phyloP scores from a whole-genome alignment of 2,113 vertebrate genomes.

The Rhinopomastus cyanomelas region DNA sequence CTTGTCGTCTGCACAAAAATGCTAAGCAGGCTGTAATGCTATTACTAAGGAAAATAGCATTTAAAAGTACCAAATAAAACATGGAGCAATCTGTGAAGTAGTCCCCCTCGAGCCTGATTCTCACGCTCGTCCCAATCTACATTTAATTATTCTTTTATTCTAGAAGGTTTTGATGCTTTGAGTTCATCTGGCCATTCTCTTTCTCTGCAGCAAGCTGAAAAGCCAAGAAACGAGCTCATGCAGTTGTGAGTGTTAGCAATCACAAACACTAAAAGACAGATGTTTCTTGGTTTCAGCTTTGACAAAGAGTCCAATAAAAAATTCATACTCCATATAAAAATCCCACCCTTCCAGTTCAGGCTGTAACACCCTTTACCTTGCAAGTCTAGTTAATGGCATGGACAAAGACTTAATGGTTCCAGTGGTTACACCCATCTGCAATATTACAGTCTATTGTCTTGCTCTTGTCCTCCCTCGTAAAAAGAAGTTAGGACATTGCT shows the following conservation, averaged over 20 bases:
- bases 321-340: neutral
- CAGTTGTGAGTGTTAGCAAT: neutral
- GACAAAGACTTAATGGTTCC: neutral
- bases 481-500: neutral
- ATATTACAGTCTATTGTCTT: neutral
- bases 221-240: neutral
- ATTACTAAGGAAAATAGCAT: slow-evolving; percentile 17
- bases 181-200: neutral
- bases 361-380: neutral
- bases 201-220: neutral
- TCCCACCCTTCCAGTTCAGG: neutral
- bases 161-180: neutral
- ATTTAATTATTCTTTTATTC: slow-evolving; percentile 11
- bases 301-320: neutral
- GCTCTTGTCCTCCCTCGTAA: neutral
- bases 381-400: neutral
- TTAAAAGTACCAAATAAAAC: slow-evolving; percentile 6
- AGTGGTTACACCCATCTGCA: neutral
- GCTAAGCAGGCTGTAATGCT: slow-evolving; percentile 17
- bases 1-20: neutral
- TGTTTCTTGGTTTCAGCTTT: neutral
- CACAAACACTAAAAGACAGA: neutral
- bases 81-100: neutral
- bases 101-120: neutral
- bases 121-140: neutral